These are phyloP conservation scores for Pluvianellus socialis DNA, from an alignment of 2,113 vertebrate genomes.

Conservation along the genomic window DNA sequence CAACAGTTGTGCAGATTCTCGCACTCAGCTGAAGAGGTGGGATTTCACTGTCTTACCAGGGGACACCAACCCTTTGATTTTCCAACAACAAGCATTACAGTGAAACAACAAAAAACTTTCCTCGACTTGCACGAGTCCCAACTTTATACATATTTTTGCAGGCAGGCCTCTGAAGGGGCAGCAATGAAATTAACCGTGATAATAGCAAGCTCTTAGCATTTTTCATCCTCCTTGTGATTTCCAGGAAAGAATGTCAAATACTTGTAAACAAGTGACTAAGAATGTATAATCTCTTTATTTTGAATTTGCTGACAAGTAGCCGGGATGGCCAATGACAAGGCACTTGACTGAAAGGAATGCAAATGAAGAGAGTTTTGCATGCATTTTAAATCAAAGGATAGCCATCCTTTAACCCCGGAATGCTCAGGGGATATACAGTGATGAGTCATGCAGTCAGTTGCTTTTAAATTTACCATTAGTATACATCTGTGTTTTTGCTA, in stretches of 20 bases:
- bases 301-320: constrained; percentile 23
- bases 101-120: background rate
- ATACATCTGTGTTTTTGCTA: constrained; percentile 35
- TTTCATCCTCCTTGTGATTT: background rate
- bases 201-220: background rate
- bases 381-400: constrained; percentile 20
- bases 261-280: background rate
- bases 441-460: constrained; percentile 61
- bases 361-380: constrained; percentile 45
- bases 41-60: background rate
- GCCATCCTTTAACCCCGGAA: background rate
- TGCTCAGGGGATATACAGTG: constrained; percentile 36
- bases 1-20: background rate
- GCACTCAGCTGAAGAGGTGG: background rate
- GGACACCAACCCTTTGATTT: background rate
- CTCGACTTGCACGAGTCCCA: background rate
- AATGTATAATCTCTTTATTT: background rate
- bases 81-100: background rate
- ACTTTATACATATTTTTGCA: background rate
- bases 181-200: background rate
- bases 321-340: background rate
- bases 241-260: background rate
- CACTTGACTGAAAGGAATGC: background rate
- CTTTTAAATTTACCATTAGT: constrained; percentile 7
- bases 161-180: background rate